A percentile compares a stretch with the other conserved stretches of the same genome.
phyloP scores from a whole-genome alignment of 2,113 vertebrate species.

The Saccopteryx bilineata region DNA sequence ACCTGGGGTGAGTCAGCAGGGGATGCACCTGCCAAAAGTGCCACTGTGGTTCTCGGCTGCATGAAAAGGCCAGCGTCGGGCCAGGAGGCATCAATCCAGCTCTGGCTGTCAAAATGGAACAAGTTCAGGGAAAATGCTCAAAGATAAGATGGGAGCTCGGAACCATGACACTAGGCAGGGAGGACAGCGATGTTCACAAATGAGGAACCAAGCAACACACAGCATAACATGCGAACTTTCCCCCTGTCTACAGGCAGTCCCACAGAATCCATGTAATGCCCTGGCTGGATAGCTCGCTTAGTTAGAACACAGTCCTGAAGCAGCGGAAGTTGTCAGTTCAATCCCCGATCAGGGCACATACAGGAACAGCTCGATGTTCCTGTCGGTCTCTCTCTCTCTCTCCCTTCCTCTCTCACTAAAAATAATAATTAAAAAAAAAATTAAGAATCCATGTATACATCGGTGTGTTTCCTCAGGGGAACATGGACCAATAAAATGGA shows the following conservation, averaged over 20 bases:
- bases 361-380: too few relatives aligned
- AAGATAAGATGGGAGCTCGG: background rate
- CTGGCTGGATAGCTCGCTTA: too few relatives aligned
- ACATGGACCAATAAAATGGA: too few relatives aligned
- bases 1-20: slow-evolving; percentile 70
- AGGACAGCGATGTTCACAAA: background rate
- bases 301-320: too few relatives aligned
- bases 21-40: slow-evolving; percentile 20
- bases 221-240: background rate
- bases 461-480: background rate
- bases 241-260: background rate
- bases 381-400: too few relatives aligned
- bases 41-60: background rate
- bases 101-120: background rate
- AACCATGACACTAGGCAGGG: background rate
- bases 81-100: background rate
- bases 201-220: background rate
- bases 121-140: background rate
- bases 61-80: background rate
- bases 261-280: background rate
- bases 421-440: too few relatives aligned
- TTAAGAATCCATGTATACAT: background rate
- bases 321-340: too few relatives aligned
- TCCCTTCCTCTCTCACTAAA: too few relatives aligned
- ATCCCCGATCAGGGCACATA: too few relatives aligned